Conservation (phyloP, 2,888 invertebrate species). For the Spodoptera littoralis region DNA sequence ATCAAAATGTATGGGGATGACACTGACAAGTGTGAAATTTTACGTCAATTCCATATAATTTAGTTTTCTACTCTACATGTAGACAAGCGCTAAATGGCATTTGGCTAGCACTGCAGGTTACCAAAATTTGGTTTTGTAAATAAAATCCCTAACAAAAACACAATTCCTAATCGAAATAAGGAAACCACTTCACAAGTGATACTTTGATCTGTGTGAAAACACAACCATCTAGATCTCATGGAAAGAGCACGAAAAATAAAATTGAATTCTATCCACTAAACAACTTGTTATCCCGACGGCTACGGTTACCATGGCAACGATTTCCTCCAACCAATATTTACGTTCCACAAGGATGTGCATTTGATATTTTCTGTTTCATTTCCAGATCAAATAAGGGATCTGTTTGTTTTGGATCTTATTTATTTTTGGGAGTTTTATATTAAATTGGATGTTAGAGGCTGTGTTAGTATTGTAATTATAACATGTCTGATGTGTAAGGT, state of each 20-base stretch:
- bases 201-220: conserved; percentile 1
- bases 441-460: background rate
- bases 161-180: too few relatives aligned
- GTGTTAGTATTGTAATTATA: too few relatives aligned
- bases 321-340: conserved; percentile 19
- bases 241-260: conserved; percentile 8
- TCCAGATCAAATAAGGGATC: conserved; percentile 6
- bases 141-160: too few relatives aligned
- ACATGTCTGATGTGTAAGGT: too few relatives aligned
- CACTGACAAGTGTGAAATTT: too few relatives aligned
- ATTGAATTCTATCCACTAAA: background rate
- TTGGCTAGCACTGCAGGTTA: too few relatives aligned
- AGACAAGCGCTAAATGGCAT: too few relatives aligned
- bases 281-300: conserved; percentile 12
- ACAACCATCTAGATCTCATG: conserved; percentile 7
- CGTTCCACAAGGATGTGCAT: conserved; percentile 1
- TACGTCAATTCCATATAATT: too few relatives aligned
- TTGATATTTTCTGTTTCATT: conserved; percentile 14
- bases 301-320: conserved; percentile 12
- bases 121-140: too few relatives aligned
- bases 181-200: background rate
- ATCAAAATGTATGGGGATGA: too few relatives aligned
- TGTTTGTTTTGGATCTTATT: conserved; percentile 3
- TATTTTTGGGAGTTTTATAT: background rate
- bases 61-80: too few relatives aligned